phyloP scores from a whole-genome alignment of 2,888 invertebrate genomes.

The Thalpophila matura region DNA sequence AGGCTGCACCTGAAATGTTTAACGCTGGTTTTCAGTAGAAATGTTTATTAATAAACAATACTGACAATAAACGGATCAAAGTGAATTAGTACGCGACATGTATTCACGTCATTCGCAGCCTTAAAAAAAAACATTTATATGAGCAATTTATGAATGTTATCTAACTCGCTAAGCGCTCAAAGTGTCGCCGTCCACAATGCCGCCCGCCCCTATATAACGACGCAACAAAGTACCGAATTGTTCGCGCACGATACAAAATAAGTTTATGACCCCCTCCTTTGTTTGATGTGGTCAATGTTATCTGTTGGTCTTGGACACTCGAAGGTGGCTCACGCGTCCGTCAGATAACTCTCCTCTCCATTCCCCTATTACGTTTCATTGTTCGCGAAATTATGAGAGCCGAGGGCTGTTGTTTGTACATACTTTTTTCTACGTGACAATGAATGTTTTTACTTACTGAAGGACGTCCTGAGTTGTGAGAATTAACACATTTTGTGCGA shows the following conservation, averaged over 20 bases:
- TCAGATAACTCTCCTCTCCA: conserved; percentile 77
- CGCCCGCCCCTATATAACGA: conserved; percentile 60
- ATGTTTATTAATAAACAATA: conserved; percentile 6
- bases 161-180: conserved; percentile 55
- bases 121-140: conserved; percentile 38
- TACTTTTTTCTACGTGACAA: conserved; percentile 84
- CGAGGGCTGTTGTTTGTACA: conserved; percentile 79
- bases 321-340: conserved; percentile 76
- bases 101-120: not conserved
- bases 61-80: not conserved
- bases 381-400: conserved; percentile 83
- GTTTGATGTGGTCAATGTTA: conserved; percentile 85
- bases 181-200: conserved; percentile 58
- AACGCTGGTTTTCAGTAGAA: not conserved
- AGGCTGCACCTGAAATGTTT: conserved; percentile 23
- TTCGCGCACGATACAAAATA: conserved; percentile 83
- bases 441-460: conserved; percentile 76
- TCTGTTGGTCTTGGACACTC: conserved; percentile 78
- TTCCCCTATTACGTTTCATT: conserved; percentile 80
- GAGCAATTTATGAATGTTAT: conserved; percentile 63
- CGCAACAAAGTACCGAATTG: conserved; percentile 80
- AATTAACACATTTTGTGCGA: conserved; percentile 37
- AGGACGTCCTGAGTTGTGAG: conserved; percentile 50
- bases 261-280: conserved; percentile 82
- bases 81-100: not conserved